Evolutionary conservation across 2,113 vertebrate species (phyloP).

Genomic region (Paraplagusia blochii): DNA sequence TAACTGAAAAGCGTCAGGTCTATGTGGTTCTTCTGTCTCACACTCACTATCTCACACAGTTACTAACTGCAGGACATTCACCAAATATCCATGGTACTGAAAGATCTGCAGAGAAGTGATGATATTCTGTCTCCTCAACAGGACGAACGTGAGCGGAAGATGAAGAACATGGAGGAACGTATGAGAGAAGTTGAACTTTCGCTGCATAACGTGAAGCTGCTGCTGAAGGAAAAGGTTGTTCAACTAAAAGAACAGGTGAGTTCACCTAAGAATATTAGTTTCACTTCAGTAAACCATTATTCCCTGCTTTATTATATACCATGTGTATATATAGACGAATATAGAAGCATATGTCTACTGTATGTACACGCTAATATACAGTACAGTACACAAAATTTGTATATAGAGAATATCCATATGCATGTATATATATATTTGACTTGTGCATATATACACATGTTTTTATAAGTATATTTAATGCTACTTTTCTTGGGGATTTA

Average conservation of each 20-base stretch:
- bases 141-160: slow-evolving; percentile 79
- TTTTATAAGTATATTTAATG: too few relatives aligned
- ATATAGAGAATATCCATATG: too few relatives aligned
- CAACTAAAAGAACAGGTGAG: slow-evolving; percentile 93
- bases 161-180: slow-evolving; percentile 85
- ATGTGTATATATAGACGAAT: too few relatives aligned
- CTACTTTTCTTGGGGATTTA: too few relatives aligned
- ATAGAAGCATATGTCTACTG: too few relatives aligned
- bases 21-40: slow-evolving; percentile 13
- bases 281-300: too few relatives aligned
- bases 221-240: slow-evolving; percentile 90
- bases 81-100: background rate
- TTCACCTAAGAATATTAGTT: background rate
- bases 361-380: too few relatives aligned
- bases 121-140: slow-evolving; percentile 62
- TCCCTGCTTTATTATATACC: too few relatives aligned
- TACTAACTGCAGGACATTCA: background rate
- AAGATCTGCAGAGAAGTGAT: slow-evolving; percentile 1
- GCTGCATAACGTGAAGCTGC: slow-evolving; percentile 86
- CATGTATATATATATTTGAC: too few relatives aligned
- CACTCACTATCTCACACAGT: background rate
- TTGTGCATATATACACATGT: too few relatives aligned
- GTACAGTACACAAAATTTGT: too few relatives aligned
- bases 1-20: slow-evolving; percentile 17
- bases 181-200: slow-evolving; percentile 92